Conservation (phyloP, 2,888 invertebrate genomes). For the Tipula helvola region DNA sequence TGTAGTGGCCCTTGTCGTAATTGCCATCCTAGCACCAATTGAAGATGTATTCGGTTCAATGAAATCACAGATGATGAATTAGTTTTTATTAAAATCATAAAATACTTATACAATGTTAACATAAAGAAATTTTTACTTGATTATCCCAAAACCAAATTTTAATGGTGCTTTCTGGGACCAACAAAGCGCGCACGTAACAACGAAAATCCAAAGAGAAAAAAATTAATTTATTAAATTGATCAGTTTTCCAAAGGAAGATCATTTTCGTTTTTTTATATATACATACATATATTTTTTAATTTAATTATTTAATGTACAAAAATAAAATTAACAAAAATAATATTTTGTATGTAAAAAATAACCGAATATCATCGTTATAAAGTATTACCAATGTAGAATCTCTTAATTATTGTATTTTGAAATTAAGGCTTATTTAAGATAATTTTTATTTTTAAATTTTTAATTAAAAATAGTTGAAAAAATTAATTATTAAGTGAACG, state of each 20-base stretch:
- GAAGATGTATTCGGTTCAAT: slow-evolving; percentile 40
- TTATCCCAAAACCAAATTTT: background rate
- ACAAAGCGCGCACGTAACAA: background rate
- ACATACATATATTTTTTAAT: background rate
- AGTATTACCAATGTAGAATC: background rate
- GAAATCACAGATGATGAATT: background rate
- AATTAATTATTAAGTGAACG: background rate
- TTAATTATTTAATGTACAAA: background rate
- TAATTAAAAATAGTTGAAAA: background rate
- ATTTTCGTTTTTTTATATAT: background rate
- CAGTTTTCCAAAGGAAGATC: background rate
- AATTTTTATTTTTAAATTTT: background rate
- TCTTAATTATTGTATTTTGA: background rate
- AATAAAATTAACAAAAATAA: background rate
- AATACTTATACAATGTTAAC: background rate
- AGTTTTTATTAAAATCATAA: background rate
- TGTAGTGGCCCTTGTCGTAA: slow-evolving; percentile 57
- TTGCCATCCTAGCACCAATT: slow-evolving; percentile 64
- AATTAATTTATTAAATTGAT: background rate
- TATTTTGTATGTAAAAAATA: background rate
- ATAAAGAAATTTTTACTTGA: background rate
- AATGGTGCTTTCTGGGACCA: background rate
- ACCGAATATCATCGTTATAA: background rate
- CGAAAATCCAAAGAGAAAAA: background rate
- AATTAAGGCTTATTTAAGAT: background rate